These are phyloP conservation scores for Lasioglossum vierecki DNA, from an alignment of 2,888 invertebrate genomes.

Conservation along the genomic window DNA sequence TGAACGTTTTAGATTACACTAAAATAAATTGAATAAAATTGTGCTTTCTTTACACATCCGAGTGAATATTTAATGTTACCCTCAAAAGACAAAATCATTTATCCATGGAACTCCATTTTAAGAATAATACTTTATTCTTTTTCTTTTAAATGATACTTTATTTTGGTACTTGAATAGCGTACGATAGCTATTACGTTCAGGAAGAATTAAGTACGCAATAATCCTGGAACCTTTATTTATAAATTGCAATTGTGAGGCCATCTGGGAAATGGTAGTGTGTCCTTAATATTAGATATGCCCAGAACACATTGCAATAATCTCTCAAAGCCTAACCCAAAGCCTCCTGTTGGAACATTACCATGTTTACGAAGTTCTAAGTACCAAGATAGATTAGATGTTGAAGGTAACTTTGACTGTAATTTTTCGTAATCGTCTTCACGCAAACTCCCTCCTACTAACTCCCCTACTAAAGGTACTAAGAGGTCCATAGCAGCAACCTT, in stretches of 20 bases:
- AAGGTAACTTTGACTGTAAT: slow-evolving; percentile 87
- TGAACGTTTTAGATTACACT: slow-evolving; percentile 26
- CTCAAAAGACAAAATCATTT: slow-evolving; percentile 4
- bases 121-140: slow-evolving; percentile 4
- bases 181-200: slow-evolving; percentile 21
- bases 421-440: slow-evolving; percentile 91
- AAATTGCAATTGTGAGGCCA: slow-evolving; percentile 93
- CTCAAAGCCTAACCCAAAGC: slow-evolving; percentile 98
- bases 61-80: not conserved
- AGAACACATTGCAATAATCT: slow-evolving; percentile 93
- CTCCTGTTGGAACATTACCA: slow-evolving; percentile 96
- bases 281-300: slow-evolving; percentile 94
- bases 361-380: slow-evolving; percentile 95
- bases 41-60: not conserved
- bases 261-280: slow-evolving; percentile 97
- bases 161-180: not conserved
- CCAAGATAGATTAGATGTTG: slow-evolving; percentile 89
- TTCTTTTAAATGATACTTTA: slow-evolving; percentile 2
- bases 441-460: slow-evolving; percentile 97
- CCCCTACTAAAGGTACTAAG: slow-evolving; percentile 94
- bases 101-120: not conserved
- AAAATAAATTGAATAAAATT: slow-evolving; percentile 34
- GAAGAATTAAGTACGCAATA: slow-evolving; percentile 70
- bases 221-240: slow-evolving; percentile 78
- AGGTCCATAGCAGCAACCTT: slow-evolving; percentile 94